Base-by-base conservation (phyloP, 2,113 vertebrate species). In the Meriones unguiculatus region DNA sequence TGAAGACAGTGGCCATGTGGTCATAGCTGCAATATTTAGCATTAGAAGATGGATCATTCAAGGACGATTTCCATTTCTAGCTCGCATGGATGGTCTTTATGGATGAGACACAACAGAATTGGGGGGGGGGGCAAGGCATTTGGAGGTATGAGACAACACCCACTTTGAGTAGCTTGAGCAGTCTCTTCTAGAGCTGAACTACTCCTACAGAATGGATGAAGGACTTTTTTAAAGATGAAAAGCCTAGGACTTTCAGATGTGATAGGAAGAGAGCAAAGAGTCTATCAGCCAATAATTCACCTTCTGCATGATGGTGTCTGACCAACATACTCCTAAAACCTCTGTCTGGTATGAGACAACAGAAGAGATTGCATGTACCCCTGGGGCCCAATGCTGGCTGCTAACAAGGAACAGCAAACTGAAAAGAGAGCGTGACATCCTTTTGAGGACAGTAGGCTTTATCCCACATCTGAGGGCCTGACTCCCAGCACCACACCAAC, bases 101-200 rank as follows among this genome's bases (percentile, higher is more conserved):
- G 28, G 38, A 64, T 25, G 32, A 18, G 38, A 69, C 30, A 76
- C 25, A 86, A 13, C 5, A 84, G 20, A 78, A 57, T 35, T n/a
- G 70, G 50, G 5, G 24, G 30, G 7, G 46, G 46, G 46, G 46
- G 5, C 54, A 25, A 62, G 35, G 13, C 12, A 8, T 75, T 1
- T 18, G 57, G 32, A 5, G 15, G 12, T 77, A 41, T 82, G 28
- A 92, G 46, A 78, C 2, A 30, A 65, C 57, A 88, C 80, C 50
- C 10, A 57, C 24, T 80, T 75, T 28, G 41, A 18, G 57, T 24
- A 86, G 32, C 20, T 67, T 90, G 22, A 81, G 41, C 77, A 91
- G n/a, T 90, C 65, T 77, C 59, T 94, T 86, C 17, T 35, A 96
- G 54, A 95, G 62, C 3, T 50, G 35, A 87, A 18, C 24, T 90